Evolutionary conservation across 2,113 vertebrate species (phyloP).

Genomic region (Nematolebias whitei): DNA sequence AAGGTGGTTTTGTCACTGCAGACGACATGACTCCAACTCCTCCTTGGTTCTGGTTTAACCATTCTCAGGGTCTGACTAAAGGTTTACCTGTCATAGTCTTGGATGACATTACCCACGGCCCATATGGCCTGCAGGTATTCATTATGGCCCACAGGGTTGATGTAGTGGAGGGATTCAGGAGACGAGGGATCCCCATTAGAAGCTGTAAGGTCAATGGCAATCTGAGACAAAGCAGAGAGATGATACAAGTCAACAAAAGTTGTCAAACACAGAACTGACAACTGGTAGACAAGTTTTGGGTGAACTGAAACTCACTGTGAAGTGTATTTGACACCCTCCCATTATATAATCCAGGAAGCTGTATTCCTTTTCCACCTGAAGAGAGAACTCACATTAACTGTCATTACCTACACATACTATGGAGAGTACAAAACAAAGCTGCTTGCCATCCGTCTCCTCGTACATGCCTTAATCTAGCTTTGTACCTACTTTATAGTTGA

Average conservation of each 20-base stretch:
- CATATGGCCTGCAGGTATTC: conserved; percentile 95
- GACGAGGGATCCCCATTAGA: conserved; percentile 92
- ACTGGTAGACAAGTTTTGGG: not conserved
- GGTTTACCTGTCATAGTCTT: conserved; percentile 94
- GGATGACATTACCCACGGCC: conserved; percentile 93
- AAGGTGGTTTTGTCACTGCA: too few species aligned
- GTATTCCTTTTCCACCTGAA: conserved; percentile 89
- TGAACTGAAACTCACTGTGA: conserved; percentile 86
- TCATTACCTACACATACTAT: not conserved
- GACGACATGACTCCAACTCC: not conserved
- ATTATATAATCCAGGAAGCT: conserved; percentile 96
- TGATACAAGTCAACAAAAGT: not conserved
- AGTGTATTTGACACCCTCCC: conserved; percentile 97
- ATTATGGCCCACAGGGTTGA: conserved; percentile 91
- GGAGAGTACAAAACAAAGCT: not conserved
- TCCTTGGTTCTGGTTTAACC: not conserved
- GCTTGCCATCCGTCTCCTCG: too few species aligned
- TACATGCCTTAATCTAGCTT: too few species aligned
- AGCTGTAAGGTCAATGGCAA: conserved; percentile 95
- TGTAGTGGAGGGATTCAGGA: conserved; percentile 92
- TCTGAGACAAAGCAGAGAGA: conserved; percentile 71
- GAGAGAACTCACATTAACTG: not conserved
- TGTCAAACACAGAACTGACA: not conserved
- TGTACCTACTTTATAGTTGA: too few species aligned
- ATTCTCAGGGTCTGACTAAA: too few species aligned